phyloP scores from a whole-genome alignment of 2,797 vertebrate species.

The Sebastiscus tertius region DNA sequence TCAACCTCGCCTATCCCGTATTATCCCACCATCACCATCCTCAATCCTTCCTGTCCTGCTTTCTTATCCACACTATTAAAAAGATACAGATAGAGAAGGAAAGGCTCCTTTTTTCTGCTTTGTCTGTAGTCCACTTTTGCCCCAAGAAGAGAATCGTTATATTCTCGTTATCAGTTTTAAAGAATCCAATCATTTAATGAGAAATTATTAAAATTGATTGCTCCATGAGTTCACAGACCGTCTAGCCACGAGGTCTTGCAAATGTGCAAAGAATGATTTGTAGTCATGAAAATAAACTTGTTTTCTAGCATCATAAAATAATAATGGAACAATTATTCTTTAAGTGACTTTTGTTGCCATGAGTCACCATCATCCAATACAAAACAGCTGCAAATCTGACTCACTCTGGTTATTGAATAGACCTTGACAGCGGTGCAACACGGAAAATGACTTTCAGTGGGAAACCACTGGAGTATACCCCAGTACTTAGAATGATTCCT shows the following conservation, averaged over 20 bases:
- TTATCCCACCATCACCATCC: slow-evolving; percentile 30
- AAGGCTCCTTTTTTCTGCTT: slow-evolving; percentile 39
- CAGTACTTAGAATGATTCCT: slow-evolving; percentile 35
- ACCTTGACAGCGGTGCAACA: slow-evolving; percentile 25
- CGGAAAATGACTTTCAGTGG: slow-evolving; percentile 42
- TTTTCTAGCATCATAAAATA: slow-evolving; percentile 32
- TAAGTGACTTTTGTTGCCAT: slow-evolving; percentile 26
- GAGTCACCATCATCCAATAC: not conserved
- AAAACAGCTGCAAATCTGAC: slow-evolving; percentile 28
- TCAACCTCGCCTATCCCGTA: slow-evolving; percentile 38
- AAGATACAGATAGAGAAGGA: slow-evolving; percentile 37
- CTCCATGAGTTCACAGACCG: slow-evolving; percentile 40
- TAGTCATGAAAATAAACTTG: slow-evolving; percentile 25
- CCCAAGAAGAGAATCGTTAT: slow-evolving; percentile 41
- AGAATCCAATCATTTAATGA: slow-evolving; percentile 54
- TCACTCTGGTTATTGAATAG: slow-evolving; percentile 37
- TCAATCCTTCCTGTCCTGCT: slow-evolving; percentile 19
- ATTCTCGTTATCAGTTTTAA: slow-evolving; percentile 54
- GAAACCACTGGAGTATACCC: slow-evolving; percentile 31
- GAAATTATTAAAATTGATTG: slow-evolving; percentile 61
- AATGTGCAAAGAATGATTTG: slow-evolving; percentile 43
- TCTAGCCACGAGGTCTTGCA: slow-evolving; percentile 17
- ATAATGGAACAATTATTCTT: slow-evolving; percentile 18
- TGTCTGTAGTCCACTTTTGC: slow-evolving; percentile 48
- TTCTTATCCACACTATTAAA: slow-evolving; percentile 65